Evolutionary conservation across 1,140 invertebrate genomes (phyloP).

Genomic region (silkworm (Bombyx mori)): ASM3026992v2 NC_085114.1:7386001-7386500

Average conservation of each 20-base stretch:
- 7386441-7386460: slow-evolving; percentile 55
- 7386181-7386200: slow-evolving; percentile 46
- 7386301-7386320: not conserved
- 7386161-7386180: slow-evolving; percentile 49
- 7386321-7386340: too few species aligned
- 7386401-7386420: slow-evolving; percentile 47
- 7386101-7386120: slow-evolving; percentile 53
- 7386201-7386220: slow-evolving; percentile 15
- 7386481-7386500: slow-evolving; percentile 63
- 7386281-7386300: not conserved
- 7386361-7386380: slow-evolving; percentile 26
- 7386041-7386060: slow-evolving; percentile 56
- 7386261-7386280: slow-evolving; percentile 14
- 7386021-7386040: slow-evolving; percentile 51
- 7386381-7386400: slow-evolving; percentile 39
- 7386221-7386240: slow-evolving; percentile 38
- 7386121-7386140: slow-evolving; percentile 47
- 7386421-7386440: slow-evolving; percentile 36
- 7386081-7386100: slow-evolving; percentile 36
- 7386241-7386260: slow-evolving; percentile 31
- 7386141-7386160: slow-evolving; percentile 66
- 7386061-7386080: slow-evolving; percentile 42
- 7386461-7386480: slow-evolving; percentile 65
- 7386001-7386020: slow-evolving; percentile 57
- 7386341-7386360: slow-evolving; percentile 1